Evolutionary conservation across 2,113 vertebrate genomes (phyloP).

Genomic region (Gallinago media): DNA sequence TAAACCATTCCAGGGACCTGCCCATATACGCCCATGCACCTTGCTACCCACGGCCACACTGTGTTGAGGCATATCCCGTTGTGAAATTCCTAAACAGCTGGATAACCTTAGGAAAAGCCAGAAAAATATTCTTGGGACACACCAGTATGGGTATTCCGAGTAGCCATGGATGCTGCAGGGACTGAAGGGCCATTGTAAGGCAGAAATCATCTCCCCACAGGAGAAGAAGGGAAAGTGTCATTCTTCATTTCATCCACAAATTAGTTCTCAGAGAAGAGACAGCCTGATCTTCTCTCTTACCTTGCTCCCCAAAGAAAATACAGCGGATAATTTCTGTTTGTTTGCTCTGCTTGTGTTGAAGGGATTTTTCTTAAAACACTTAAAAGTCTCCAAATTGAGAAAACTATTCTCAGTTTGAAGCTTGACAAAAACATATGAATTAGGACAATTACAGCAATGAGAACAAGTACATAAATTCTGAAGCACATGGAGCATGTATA

Average conservation of each 20-base stretch:
- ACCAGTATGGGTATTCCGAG: background rate
- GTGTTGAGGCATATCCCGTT: background rate
- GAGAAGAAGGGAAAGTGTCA: background rate
- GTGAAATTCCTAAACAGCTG: background rate
- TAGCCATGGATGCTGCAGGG: background rate
- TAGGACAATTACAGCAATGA: background rate
- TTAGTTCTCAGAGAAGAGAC: background rate
- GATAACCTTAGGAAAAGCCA: background rate
- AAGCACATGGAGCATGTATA: background rate
- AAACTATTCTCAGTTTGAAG: background rate
- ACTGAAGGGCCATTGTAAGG: background rate
- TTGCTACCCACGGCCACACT: background rate
- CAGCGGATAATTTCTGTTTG: background rate
- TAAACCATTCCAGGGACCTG: background rate
- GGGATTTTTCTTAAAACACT: background rate
- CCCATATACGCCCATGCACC: background rate
- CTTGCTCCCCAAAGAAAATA: background rate
- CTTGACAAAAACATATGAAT: background rate
- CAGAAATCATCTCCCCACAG: background rate
- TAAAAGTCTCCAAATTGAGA: background rate
- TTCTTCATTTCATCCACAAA: background rate
- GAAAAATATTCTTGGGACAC: background rate
- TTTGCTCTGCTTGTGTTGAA: background rate
- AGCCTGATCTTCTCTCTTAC: too few species aligned
- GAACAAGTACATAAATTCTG: background rate